These are phyloP conservation scores for Linurgus olivaceus DNA, from an alignment of 2,797 vertebrate genomes.

Conservation along the genomic window DNA sequence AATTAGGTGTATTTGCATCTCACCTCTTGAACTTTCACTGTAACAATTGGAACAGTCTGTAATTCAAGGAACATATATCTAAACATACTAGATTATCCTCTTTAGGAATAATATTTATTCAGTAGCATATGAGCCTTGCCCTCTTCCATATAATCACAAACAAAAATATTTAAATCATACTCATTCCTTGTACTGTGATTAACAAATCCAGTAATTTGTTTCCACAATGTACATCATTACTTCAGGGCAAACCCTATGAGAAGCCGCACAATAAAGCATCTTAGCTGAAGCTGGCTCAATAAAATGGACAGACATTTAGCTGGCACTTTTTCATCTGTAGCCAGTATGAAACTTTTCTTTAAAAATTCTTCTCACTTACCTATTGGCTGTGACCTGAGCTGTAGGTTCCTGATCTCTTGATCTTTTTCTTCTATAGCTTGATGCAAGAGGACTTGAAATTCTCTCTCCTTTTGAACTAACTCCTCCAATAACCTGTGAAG, in stretches of 20 bases:
- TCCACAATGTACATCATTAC: neutral
- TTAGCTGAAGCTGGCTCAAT: neutral
- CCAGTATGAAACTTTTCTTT: neutral
- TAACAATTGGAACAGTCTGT: neutral
- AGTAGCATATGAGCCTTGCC: neutral
- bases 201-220: conserved; percentile 13
- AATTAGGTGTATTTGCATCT: neutral
- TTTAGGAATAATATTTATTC: neutral
- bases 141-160: neutral
- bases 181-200: neutral
- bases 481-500: conserved; percentile 88
- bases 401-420: conserved; percentile 90
- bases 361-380: conserved; percentile 73
- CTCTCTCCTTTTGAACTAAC: conserved; percentile 90
- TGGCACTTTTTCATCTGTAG: neutral
- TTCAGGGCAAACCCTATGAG: neutral
- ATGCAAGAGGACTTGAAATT: conserved; percentile 91
- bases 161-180: neutral
- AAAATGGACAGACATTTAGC: neutral
- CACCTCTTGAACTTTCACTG: neutral
- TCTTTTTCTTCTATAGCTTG: conserved; percentile 94
- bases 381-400: conserved; percentile 83
- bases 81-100: neutral
- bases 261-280: neutral
- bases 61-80: neutral